Percentiles rank a stretch among this genome's conserved stretches.
These are phyloP conservation scores for Acipenser transmontanus DNA, from an alignment of 2,797 vertebrate species.

Conservation along the genomic window DNA sequence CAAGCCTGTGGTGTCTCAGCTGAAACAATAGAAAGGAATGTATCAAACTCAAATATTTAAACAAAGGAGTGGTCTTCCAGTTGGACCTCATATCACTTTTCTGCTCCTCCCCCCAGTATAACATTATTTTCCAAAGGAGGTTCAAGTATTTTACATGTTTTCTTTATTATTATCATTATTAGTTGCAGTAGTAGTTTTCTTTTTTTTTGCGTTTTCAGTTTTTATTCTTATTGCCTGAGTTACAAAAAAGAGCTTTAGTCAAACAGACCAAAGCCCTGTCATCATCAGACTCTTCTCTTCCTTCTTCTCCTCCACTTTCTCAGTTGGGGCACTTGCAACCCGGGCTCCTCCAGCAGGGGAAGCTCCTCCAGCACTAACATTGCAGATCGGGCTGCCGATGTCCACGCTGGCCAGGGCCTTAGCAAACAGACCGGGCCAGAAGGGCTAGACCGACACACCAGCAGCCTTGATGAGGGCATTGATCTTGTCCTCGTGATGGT, in stretches of 20 bases:
- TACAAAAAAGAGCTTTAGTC: constrained; percentile 72
- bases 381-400: constrained; percentile 94
- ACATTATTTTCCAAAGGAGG: too few species aligned
- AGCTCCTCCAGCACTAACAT: constrained; percentile 82
- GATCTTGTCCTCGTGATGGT: constrained; percentile 97
- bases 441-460: constrained; percentile 85
- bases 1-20: background rate
- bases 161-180: too few species aligned
- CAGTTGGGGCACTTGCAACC: constrained; percentile 42
- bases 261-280: constrained; percentile 98
- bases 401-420: constrained; percentile 87
- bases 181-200: too few species aligned
- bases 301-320: constrained; percentile 87
- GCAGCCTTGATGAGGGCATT: constrained; percentile 93
- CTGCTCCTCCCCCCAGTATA: background rate
- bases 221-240: constrained; percentile 38
- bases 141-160: too few species aligned
- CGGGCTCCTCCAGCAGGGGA: constrained; percentile 44
- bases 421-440: constrained; percentile 93
- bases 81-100: background rate
- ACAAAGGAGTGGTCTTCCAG: constrained; percentile 3
- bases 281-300: constrained; percentile 94
- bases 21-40: background rate
- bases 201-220: constrained; percentile 19
- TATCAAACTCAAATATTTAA: background rate